Percentiles rank a stretch among this genome's conserved stretches.
phyloP scores from a whole-genome alignment of 2,113 vertebrate genomes.

The Toxotes chatareus region DNA sequence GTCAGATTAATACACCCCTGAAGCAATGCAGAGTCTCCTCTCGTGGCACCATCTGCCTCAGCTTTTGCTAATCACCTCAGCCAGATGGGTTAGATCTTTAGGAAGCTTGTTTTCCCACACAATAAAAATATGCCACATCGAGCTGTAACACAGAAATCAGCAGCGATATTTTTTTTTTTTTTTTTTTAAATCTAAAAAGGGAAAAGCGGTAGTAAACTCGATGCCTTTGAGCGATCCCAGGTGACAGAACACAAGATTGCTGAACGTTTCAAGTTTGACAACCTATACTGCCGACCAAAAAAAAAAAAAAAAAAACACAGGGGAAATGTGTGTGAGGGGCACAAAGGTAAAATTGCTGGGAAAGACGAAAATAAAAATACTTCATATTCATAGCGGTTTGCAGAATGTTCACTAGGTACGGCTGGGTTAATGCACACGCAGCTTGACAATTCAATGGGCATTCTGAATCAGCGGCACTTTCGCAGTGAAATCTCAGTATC shows the following conservation, averaged over 20 bases:
- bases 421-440: slow-evolving; percentile 21
- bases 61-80: slow-evolving; percentile 80
- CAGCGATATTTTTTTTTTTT: too few species aligned
- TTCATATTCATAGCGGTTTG: neutral
- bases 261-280: slow-evolving; percentile 38
- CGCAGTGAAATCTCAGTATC: slow-evolving; percentile 52
- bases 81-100: slow-evolving; percentile 78
- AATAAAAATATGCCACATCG: slow-evolving; percentile 41
- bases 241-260: slow-evolving; percentile 14
- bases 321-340: slow-evolving; percentile 37
- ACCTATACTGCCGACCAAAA: neutral
- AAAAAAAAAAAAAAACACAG: slow-evolving; percentile 34
- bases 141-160: slow-evolving; percentile 4
- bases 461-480: slow-evolving; percentile 55
- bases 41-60: slow-evolving; percentile 74
- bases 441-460: slow-evolving; percentile 21
- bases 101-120: slow-evolving; percentile 65
- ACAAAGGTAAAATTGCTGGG: slow-evolving; percentile 22
- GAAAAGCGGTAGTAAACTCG: slow-evolving; percentile 1
- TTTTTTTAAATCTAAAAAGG: neutral
- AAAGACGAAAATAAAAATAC: neutral
- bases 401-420: neutral
- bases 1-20: slow-evolving; percentile 67
- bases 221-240: slow-evolving; percentile 20
- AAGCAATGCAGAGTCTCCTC: slow-evolving; percentile 67